Conservation (phyloP, 2,797 vertebrate genomes). For the Hippocampus kuda region DNA sequence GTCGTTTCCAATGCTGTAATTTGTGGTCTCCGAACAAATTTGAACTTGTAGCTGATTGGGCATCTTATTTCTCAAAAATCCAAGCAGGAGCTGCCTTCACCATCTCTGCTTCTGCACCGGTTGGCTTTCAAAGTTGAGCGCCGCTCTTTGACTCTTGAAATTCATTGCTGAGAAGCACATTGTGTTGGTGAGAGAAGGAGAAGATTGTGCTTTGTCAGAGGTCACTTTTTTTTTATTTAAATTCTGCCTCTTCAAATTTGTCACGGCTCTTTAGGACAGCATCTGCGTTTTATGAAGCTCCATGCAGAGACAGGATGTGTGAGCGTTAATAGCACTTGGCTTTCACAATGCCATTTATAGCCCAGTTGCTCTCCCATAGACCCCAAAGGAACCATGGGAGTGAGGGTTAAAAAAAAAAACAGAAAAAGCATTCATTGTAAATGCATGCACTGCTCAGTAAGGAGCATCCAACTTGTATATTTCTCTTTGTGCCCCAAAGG, state of each 20-base stretch:
- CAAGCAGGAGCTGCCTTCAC: conserved; percentile 46
- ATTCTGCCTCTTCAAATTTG: conserved; percentile 43
- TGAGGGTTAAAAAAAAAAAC: conserved; percentile 15
- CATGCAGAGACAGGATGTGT: conserved; percentile 61
- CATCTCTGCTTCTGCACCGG: conserved; percentile 18
- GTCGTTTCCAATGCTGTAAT: conserved; percentile 19
- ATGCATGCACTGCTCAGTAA: conserved; percentile 43
- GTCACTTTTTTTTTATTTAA: conserved; percentile 43
- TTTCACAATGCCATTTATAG: conserved; percentile 67
- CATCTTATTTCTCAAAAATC: conserved; percentile 58
- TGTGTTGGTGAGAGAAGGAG: conserved; percentile 28
- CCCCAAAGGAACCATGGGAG: conserved; percentile 37
- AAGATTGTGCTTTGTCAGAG: conserved; percentile 55
- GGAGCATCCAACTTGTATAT: conserved; percentile 48
- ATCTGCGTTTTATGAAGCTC: conserved; percentile 69
- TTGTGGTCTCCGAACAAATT: conserved; percentile 25
- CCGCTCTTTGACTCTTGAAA: conserved; percentile 25
- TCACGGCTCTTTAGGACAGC: conserved; percentile 60
- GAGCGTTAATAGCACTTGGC: conserved; percentile 61
- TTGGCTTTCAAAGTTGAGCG: not conserved
- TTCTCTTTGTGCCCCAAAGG: conserved; percentile 55
- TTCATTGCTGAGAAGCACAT: conserved; percentile 48
- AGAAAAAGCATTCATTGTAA: conserved; percentile 57
- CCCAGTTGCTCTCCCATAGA: conserved; percentile 60
- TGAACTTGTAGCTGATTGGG: conserved; percentile 59